Evolutionary conservation across 2,113 vertebrate species (phyloP), one percentile per base, ranked within the genome.

Genomic region (Chloropsis cyanopogon): DNA sequence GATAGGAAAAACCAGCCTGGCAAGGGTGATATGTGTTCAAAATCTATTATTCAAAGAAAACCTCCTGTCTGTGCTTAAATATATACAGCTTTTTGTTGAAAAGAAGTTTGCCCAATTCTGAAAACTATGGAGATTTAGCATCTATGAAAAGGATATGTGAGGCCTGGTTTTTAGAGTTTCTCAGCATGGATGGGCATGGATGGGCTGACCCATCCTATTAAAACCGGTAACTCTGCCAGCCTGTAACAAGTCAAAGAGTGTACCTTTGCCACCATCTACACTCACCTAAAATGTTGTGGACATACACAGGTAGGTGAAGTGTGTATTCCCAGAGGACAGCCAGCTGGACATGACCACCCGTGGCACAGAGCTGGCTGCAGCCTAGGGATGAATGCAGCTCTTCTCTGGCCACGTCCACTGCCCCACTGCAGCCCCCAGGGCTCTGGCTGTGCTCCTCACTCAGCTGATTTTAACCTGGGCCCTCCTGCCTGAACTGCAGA

Each of bases 251-350:
- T 54, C 42, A 37, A 75, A 66, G 53, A 64, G 19, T 2, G 5
- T 26, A 70, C 63, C 33, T 75, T 77, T 65, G 28, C 10, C 37
- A 86, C 12, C 39, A 64, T 7, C 42, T 64, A 37, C 57, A 28
- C 15, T 14, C 25, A 50, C 33, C n/a, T 25, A 37, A 80, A 53
- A 47, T 35, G 14, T 11, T 21, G 22, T 5, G n/a, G 24, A 44
- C 2, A 1, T 13, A 15, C 6, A 12, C 1, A 0, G 25, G 22
- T 5, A 41, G 33, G 52, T 37, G 60, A 64, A 18, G 46, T 2
- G 2, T 25, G 50, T 44, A 9, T 13, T 31, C 23, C 13, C 56
- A 70, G 44, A 57, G 29, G 29, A 66, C 1, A 4, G 44, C 21
- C 60, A 70, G 46, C 50, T 60, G 70, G 42, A 35, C 65, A 61